Evolutionary conservation across 2,797 vertebrate genomes (phyloP).

Genomic region (Esox lucius): DNA sequence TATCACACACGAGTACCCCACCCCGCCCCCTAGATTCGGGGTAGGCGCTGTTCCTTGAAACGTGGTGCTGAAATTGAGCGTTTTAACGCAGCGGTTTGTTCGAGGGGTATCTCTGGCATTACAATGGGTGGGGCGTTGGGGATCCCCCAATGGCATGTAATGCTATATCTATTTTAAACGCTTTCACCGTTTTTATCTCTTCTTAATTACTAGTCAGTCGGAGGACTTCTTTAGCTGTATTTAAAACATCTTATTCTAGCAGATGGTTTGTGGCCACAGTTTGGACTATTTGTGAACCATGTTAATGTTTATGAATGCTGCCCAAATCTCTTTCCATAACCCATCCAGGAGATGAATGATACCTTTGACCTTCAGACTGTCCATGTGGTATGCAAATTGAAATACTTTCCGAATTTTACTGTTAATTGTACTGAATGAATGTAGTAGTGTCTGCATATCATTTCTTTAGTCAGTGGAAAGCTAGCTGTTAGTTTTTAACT

Average conservation of each 20-base stretch:
- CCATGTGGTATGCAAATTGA: background rate
- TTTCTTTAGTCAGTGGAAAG: background rate
- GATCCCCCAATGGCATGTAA: background rate
- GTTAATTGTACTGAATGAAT: background rate
- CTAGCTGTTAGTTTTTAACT: background rate
- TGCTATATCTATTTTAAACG: background rate
- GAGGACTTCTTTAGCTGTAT: background rate
- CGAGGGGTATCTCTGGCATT: background rate
- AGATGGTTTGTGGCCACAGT: background rate
- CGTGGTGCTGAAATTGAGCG: conserved; percentile 9
- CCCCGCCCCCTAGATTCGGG: background rate
- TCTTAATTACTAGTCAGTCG: background rate
- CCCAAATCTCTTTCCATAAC: background rate
- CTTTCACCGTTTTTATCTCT: background rate
- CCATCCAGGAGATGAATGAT: background rate
- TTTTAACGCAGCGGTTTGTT: background rate
- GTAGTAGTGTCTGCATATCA: background rate
- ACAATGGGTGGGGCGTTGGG: background rate
- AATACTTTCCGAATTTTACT: background rate
- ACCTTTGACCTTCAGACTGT: background rate
- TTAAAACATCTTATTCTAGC: background rate
- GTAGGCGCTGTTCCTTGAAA: background rate
- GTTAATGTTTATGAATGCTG: background rate
- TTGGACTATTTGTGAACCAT: background rate
- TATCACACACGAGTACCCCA: conserved; percentile 10